Percentiles rank a stretch among this genome's conserved stretches.
Evolutionary conservation across 2,113 vertebrate genomes (phyloP).

Genomic region (Axis porcinus): DNA sequence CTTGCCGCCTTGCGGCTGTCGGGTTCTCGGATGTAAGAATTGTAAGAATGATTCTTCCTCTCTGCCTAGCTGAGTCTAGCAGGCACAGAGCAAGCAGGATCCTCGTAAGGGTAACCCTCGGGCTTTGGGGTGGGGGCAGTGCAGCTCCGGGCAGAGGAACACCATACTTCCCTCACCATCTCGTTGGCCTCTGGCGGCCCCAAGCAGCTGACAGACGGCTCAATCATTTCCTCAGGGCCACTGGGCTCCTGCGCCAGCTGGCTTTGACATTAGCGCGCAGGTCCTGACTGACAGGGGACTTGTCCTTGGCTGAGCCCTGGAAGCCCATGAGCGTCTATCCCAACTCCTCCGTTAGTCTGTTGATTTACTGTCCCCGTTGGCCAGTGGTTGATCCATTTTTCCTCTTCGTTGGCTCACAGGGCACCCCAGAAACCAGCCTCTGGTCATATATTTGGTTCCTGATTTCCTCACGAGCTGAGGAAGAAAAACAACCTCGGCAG

Average conservation of each 20-base stretch:
- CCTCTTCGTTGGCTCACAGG: constrained; percentile 87
- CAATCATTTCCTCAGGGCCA: constrained; percentile 82
- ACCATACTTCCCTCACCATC: constrained; percentile 73
- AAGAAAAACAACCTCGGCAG: constrained; percentile 80
- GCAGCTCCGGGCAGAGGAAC: not conserved
- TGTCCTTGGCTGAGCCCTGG: constrained; percentile 80
- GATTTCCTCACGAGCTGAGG: constrained; percentile 86
- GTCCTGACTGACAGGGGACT: constrained; percentile 83
- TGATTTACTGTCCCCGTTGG: constrained; percentile 88
- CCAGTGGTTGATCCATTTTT: constrained; percentile 85
- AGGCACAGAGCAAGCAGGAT: not conserved
- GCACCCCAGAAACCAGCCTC: constrained; percentile 86
- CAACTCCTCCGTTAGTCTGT: constrained; percentile 85
- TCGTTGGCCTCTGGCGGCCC: constrained; percentile 89
- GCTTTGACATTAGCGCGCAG: constrained; percentile 84
- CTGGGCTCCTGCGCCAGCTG: constrained; percentile 83
- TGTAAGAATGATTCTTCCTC: constrained; percentile 6
- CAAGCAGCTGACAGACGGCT: constrained; percentile 87
- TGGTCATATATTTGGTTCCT: constrained; percentile 89
- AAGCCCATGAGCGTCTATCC: constrained; percentile 84
- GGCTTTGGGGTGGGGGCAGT: not conserved
- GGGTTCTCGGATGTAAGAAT: not conserved
- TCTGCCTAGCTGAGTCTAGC: not conserved
- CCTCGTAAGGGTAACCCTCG: not conserved
- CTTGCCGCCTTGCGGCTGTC: not conserved